phyloP scores from a whole-genome alignment of 2,888 invertebrate species.

The Drosophila subquinaria region DNA sequence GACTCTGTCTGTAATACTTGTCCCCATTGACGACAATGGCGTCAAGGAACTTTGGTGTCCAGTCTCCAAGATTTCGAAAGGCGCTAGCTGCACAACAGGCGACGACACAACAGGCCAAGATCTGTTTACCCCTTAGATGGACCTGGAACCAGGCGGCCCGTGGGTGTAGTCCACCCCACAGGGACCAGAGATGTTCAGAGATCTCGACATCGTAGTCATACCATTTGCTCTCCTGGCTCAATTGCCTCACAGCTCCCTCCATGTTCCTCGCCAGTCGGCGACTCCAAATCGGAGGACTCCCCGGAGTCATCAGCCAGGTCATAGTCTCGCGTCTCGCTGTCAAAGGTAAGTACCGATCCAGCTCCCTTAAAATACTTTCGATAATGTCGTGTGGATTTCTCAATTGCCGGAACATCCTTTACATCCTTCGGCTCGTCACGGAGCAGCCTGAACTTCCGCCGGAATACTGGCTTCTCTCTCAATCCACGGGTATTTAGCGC shows the following conservation, averaged over 20 bases:
- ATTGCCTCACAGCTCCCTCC: slow-evolving; percentile 56
- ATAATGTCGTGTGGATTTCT: slow-evolving; percentile 31
- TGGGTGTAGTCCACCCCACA: slow-evolving; percentile 89
- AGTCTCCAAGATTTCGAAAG: slow-evolving; percentile 87
- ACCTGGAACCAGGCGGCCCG: slow-evolving; percentile 87
- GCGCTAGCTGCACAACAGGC: slow-evolving; percentile 87
- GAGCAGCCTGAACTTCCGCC: slow-evolving; percentile 26
- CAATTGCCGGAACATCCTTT: slow-evolving; percentile 11
- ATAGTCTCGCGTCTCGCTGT: slow-evolving; percentile 58
- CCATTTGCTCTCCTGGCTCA: slow-evolving; percentile 84
- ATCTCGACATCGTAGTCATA: slow-evolving; percentile 88
- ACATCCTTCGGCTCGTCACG: neutral
- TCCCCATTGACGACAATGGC: slow-evolving; percentile 88
- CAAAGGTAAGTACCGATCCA: slow-evolving; percentile 21
- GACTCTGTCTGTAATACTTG: slow-evolving; percentile 87
- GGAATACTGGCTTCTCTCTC: neutral
- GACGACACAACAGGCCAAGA: slow-evolving; percentile 87
- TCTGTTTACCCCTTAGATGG: slow-evolving; percentile 88
- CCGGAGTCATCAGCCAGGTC: slow-evolving; percentile 70
- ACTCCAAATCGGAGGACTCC: slow-evolving; percentile 78
- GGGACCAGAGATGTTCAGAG: slow-evolving; percentile 88
- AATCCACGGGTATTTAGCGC: neutral
- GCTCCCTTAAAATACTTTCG: slow-evolving; percentile 44
- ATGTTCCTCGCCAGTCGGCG: slow-evolving; percentile 68
- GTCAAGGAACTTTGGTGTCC: slow-evolving; percentile 88